A percentile compares a stretch with the other conserved stretches of the same genome.
Evolutionary conservation across 2,797 vertebrate species (phyloP).

Genomic region (Eulemur mongoz): DNA sequence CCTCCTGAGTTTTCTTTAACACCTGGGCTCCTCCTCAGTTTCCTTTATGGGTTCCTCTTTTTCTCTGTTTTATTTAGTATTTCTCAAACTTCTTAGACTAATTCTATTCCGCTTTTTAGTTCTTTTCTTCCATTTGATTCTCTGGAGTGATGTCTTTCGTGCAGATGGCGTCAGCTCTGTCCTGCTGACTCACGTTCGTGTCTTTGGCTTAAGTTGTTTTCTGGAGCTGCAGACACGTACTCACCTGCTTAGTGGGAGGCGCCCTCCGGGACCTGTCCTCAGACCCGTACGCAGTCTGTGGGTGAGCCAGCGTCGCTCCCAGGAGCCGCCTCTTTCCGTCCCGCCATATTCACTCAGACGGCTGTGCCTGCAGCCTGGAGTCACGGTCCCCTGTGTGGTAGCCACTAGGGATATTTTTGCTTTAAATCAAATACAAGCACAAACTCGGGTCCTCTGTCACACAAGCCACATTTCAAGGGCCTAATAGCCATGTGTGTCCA

Average conservation of each 20-base stretch:
- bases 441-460: neutral
- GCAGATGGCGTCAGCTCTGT: neutral
- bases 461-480: accelerated
- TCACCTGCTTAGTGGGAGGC: accelerated
- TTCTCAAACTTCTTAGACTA: neutral
- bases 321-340: neutral
- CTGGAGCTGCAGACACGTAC: neutral
- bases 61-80: neutral
- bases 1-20: neutral
- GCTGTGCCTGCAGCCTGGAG: neutral
- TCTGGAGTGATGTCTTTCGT: neutral
- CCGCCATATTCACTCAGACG: neutral
- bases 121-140: neutral
- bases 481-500: accelerated
- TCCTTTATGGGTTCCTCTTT: accelerated
- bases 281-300: accelerated
- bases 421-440: accelerated
- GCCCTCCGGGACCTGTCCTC: too few relatives aligned
- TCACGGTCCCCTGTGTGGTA: neutral
- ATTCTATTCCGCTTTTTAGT: neutral
- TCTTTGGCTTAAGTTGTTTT: neutral
- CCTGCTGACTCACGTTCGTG: neutral
- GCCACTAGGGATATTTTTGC: neutral
- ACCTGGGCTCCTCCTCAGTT: neutral
- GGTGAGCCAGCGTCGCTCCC: too few relatives aligned